Evolutionary conservation across 2,888 invertebrate species (phyloP).

Genomic region (Celastrina argiolus): DNA sequence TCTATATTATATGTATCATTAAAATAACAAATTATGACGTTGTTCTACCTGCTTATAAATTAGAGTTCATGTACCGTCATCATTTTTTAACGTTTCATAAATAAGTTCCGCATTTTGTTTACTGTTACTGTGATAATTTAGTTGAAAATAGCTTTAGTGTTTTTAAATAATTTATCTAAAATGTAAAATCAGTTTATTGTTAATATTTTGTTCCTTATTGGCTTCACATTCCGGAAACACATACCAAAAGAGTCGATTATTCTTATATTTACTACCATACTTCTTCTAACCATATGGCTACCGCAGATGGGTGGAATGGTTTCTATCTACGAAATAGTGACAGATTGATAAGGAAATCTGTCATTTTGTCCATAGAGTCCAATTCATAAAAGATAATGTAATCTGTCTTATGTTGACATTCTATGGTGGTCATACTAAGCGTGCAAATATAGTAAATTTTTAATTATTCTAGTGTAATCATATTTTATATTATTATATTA

Average conservation of each 20-base stretch:
- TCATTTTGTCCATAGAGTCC: no score
- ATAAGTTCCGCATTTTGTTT: conserved; percentile 59
- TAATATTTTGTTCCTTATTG: conserved; percentile 5
- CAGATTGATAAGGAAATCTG: no score
- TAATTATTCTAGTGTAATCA: neutral
- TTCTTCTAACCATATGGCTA: no score
- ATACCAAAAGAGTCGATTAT: neutral
- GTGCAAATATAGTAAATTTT: neutral
- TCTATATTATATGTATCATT: no score
- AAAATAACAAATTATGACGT: no score
- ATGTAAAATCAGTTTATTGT: neutral
- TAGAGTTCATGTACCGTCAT: neutral
- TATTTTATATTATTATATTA: neutral
- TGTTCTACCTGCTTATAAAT: no score
- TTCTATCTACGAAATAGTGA: no score
- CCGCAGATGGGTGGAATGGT: no score
- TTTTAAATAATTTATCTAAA: neutral
- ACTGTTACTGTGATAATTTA: conserved; percentile 68
- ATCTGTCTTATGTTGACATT: no score
- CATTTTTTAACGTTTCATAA: neutral
- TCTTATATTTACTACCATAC: neutral
- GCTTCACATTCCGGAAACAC: conserved; percentile 6
- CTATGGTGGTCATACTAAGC: no score
- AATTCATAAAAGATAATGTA: no score
- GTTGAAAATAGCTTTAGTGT: conserved; percentile 52